A percentile compares a stretch with the other conserved stretches of the same genome.
Conservation (phyloP, 2,888 invertebrate species). For the Megamerina dolium region DNA sequence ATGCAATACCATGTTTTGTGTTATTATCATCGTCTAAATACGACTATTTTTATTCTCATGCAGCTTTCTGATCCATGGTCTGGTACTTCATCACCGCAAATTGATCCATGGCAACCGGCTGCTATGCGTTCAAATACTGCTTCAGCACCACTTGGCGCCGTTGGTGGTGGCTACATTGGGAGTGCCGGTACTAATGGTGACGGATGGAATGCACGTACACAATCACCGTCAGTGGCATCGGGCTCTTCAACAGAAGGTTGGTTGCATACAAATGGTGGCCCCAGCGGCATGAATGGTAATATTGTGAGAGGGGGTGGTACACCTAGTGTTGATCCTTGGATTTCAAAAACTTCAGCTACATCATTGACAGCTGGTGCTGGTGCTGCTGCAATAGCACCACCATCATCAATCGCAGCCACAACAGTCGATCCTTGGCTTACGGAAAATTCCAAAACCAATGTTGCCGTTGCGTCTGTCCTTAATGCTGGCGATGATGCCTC, state of each 20-base stretch:
- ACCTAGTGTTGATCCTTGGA: slow-evolving; percentile 37
- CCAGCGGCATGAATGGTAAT: slow-evolving; percentile 30
- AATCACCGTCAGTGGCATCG: slow-evolving; percentile 47
- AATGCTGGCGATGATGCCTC: slow-evolving; percentile 20
- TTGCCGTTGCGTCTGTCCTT: slow-evolving; percentile 16
- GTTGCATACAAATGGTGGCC: slow-evolving; percentile 41
- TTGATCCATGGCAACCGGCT: slow-evolving; percentile 46
- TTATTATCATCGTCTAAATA: background rate
- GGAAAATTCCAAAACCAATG: slow-evolving; percentile 23
- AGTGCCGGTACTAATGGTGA: slow-evolving; percentile 23
- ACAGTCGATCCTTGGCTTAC: slow-evolving; percentile 47
- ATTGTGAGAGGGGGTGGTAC: slow-evolving; percentile 20
- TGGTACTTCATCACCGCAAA: slow-evolving; percentile 42
- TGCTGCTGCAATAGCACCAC: slow-evolving; percentile 22
- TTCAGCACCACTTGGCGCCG: slow-evolving; percentile 31
- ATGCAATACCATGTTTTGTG: background rate
- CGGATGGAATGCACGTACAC: slow-evolving; percentile 42
- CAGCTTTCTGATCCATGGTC: slow-evolving; percentile 48
- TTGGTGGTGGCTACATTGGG: slow-evolving; percentile 28
- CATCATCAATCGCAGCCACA: too few species aligned
- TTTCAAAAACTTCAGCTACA: slow-evolving; percentile 31
- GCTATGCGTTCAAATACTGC: slow-evolving; percentile 21
- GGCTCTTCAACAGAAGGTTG: slow-evolving; percentile 49
- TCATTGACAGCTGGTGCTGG: slow-evolving; percentile 25
- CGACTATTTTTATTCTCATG: background rate